These are phyloP conservation scores for Callosobruchus maculatus DNA, from an alignment of 2,888 invertebrate genomes.

Conservation along the genomic window DNA sequence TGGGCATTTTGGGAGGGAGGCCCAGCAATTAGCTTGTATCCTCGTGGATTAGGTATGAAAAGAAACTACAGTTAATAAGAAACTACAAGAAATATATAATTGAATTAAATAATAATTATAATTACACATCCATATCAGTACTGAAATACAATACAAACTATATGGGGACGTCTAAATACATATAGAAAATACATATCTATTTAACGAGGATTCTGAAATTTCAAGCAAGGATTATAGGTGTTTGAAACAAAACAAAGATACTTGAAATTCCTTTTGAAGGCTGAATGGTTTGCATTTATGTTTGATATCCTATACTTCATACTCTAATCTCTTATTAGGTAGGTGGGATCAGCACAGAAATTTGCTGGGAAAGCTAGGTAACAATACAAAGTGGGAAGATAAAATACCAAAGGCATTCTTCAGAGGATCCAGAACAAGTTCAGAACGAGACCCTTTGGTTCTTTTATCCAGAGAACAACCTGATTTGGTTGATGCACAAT, in stretches of 20 bases:
- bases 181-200: too few species aligned
- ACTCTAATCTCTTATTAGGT: slow-evolving; percentile 50
- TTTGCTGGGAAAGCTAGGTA: slow-evolving; percentile 55
- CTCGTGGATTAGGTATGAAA: slow-evolving; percentile 67
- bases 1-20: slow-evolving; percentile 99
- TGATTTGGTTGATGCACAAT: slow-evolving; percentile 83
- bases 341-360: slow-evolving; percentile 83
- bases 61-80: too few species aligned
- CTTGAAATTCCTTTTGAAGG: too few species aligned
- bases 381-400: slow-evolving; percentile 70
- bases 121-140: too few species aligned
- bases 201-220: too few species aligned
- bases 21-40: slow-evolving; percentile 91
- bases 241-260: too few species aligned
- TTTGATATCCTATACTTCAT: background rate
- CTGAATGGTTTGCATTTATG: too few species aligned
- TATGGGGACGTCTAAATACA: too few species aligned
- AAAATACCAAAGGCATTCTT: slow-evolving; percentile 79
- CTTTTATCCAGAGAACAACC: slow-evolving; percentile 73
- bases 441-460: slow-evolving; percentile 84
- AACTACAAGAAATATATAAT: too few species aligned
- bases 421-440: slow-evolving; percentile 89
- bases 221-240: too few species aligned
- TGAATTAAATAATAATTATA: too few species aligned
- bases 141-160: too few species aligned